A percentile compares a stretch with the other conserved stretches of the same genome.
Conservation (phyloP, 2,113 vertebrate genomes). For the Noctilio leporinus region DNA sequence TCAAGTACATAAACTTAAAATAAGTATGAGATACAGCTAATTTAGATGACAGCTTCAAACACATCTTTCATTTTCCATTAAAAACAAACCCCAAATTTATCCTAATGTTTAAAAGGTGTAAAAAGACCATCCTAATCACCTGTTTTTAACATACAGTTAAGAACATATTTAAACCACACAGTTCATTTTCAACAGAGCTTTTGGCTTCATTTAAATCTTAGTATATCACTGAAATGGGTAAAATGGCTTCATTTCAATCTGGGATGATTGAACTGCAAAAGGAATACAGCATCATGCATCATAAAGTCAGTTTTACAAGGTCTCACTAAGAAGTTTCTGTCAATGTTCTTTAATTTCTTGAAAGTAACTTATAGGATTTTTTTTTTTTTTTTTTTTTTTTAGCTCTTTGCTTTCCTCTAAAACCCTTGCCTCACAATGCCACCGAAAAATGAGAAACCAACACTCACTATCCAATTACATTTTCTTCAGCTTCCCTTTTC, state of each 20-base stretch:
- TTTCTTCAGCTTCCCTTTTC: not conserved
- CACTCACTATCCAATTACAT: not conserved
- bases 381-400: constrained; percentile 38
- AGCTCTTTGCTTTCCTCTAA: constrained; percentile 24
- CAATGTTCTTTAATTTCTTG: not conserved
- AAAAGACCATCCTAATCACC: not conserved
- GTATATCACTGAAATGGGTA: too few relatives aligned
- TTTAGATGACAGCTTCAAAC: constrained; percentile 1
- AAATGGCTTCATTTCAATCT: constrained; percentile 5
- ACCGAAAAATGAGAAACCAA: not conserved
- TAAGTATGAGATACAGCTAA: not conserved
- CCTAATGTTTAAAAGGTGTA: not conserved
- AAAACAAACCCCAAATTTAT: constrained; percentile 14
- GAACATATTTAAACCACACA: not conserved
- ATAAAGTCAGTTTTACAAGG: not conserved
- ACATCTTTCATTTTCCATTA: not conserved
- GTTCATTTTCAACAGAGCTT: constrained; percentile 1
- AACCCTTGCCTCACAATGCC: not conserved
- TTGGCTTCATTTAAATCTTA: not conserved
- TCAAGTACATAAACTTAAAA: constrained; percentile 42
- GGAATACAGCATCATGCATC: not conserved
- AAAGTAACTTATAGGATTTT: not conserved
- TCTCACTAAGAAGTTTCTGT: constrained; percentile 24
- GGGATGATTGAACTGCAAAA: not conserved
- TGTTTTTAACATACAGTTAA: not conserved